Evolutionary conservation across 2,113 vertebrate species (phyloP).

Genomic region (Sinocyclocheilus anshuiensis): DNA sequence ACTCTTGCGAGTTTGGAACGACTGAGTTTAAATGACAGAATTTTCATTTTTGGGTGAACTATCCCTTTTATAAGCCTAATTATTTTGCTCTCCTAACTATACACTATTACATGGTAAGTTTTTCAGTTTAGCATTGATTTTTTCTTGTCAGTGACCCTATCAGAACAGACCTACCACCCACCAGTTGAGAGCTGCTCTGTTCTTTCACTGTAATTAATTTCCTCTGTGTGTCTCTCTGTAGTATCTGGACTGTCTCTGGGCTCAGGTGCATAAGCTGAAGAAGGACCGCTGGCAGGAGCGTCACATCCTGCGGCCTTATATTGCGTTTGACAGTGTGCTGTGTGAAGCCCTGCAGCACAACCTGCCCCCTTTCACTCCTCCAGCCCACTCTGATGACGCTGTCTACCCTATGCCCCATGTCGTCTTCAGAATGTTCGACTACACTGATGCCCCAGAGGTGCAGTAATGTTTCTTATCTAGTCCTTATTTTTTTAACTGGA

Average conservation of each 20-base stretch:
- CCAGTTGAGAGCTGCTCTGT: background rate
- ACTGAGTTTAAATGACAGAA: too few relatives aligned
- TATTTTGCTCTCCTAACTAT: too few relatives aligned
- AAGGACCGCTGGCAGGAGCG: conserved; percentile 98
- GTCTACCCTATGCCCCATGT: conserved; percentile 91
- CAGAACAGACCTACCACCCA: background rate
- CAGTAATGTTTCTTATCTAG: background rate
- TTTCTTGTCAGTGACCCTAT: background rate
- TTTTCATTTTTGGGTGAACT: too few relatives aligned
- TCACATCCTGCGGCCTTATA: conserved; percentile 94
- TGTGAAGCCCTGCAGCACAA: conserved; percentile 98
- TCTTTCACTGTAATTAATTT: background rate
- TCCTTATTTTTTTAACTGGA: background rate
- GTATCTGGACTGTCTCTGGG: conserved; percentile 98
- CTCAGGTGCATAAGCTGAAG: conserved; percentile 96
- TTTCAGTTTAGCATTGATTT: too few relatives aligned
- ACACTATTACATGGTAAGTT: too few relatives aligned
- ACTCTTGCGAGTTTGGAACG: too few relatives aligned
- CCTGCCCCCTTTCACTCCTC: conserved; percentile 95
- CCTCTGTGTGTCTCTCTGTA: conserved; percentile 56
- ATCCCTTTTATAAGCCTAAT: too few relatives aligned
- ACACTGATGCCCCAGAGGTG: conserved; percentile 97
- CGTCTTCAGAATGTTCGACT: conserved; percentile 98
- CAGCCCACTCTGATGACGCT: conserved; percentile 88
- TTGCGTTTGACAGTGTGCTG: conserved; percentile 97